Evolutionary conservation across 2,797 vertebrate genomes (phyloP).

Genomic region (Phataginus tricuspis): DNA sequence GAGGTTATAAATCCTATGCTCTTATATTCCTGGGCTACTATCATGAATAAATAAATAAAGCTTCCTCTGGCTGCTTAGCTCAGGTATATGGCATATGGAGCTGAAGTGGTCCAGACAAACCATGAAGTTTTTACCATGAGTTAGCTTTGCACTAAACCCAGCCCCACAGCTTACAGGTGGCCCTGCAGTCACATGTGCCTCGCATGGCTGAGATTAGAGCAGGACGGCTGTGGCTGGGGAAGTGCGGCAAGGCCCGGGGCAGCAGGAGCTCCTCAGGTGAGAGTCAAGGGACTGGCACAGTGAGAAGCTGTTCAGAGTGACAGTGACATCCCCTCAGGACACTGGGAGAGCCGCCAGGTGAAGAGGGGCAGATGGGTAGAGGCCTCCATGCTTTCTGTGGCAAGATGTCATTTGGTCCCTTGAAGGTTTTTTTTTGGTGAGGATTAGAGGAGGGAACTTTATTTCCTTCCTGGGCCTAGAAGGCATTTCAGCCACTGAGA

Average conservation of each 20-base stretch:
- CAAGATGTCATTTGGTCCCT: not conserved
- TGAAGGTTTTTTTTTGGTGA: not conserved
- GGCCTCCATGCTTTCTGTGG: not conserved
- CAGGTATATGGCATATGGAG: not conserved
- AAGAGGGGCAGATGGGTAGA: not conserved
- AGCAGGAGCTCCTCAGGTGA: not conserved
- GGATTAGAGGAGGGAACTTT: not conserved
- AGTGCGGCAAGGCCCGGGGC: not conserved
- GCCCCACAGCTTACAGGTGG: not conserved
- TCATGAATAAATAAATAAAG: not conserved
- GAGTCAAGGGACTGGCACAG: not conserved
- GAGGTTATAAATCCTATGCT: not conserved
- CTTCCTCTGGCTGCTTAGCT: not conserved
- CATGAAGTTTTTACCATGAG: not conserved
- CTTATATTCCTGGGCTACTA: not conserved
- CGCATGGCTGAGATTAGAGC: accelerated
- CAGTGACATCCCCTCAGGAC: not conserved
- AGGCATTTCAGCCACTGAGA: not conserved
- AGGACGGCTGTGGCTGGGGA: not conserved
- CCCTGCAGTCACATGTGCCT: not conserved
- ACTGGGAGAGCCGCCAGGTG: not conserved
- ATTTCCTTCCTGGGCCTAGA: not conserved
- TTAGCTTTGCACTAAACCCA: not conserved
- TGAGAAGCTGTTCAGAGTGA: not conserved
- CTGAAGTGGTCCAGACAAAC: accelerated